Evolutionary conservation across 2,113 vertebrate genomes (phyloP), one percentile per base, ranked within the genome.

Genomic region (Sturnira hondurensis): DNA sequence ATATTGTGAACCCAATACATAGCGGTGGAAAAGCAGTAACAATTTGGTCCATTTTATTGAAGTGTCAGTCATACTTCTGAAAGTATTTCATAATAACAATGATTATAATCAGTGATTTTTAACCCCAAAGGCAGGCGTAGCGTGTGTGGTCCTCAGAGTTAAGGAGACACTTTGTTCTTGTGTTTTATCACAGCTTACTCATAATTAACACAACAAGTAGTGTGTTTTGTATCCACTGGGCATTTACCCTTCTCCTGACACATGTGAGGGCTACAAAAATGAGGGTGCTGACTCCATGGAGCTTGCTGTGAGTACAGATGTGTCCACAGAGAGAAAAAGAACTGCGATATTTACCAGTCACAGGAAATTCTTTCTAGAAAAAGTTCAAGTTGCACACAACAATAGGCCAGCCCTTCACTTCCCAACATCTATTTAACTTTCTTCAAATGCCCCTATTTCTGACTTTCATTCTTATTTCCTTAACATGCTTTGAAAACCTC

Each of bases 31-130:
- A 91, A 76, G 17, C 2, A 56, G 10, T 91, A 97, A 82, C 61
- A n/a, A 8, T 50, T 54, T 38, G 16, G 15, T 91, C 93, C 47
- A 58, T 77, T 95, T 97, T 77, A 45, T 28, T 76, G 77, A 12
- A 74, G 81, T 93, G 83, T 58, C 87, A 92, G 7, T 50, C 24
- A 77, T 33, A 14, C 33, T 33, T n/a, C 92, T 89, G 8, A 65
- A 96, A 67, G 50, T 87, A 73, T 76, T 84, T 86, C 43, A 65
- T 65, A 95, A 50, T 84, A 91, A 74, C n/a, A 56, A 52, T 86
- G 52, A 52, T 11, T 81, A 88, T 41, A 68, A 74, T 20, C 80
- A 84, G n/a, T 68, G 52, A 71, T 8, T 74, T 95, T 47, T 41
- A 78, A 71, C 33, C 9, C 6, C 63, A 83, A 3, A 47, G 4